phyloP scores from a whole-genome alignment of 2,888 invertebrate species.

The Rhagonycha lutea region DNA sequence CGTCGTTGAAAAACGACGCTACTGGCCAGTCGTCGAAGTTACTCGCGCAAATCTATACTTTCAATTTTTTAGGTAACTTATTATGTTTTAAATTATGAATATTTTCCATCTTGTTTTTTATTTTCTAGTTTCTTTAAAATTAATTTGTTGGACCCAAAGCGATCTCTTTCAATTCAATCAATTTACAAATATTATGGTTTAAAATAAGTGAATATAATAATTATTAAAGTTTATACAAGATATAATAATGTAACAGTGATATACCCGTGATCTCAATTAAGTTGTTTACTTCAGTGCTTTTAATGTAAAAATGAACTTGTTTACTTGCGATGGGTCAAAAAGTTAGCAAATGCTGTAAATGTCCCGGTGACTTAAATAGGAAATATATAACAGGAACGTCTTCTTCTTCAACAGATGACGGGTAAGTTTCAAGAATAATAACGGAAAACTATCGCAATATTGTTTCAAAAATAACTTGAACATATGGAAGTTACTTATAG shows the following conservation, averaged over 20 bases:
- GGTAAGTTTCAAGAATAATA: slow-evolving; percentile 10
- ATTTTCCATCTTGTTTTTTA: neutral
- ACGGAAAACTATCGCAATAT: slow-evolving; percentile 5
- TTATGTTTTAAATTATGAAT: neutral
- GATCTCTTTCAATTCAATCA: neutral
- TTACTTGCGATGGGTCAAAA: slow-evolving; percentile 50
- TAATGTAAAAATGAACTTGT: neutral
- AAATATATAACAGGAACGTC: slow-evolving; percentile 34
- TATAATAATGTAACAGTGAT: neutral
- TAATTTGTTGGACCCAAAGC: neutral
- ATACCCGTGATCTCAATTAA: neutral
- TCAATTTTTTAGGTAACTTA: slow-evolving; percentile 6
- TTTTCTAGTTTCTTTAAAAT: neutral
- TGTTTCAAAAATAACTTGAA: slow-evolving; percentile 16
- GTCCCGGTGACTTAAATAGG: slow-evolving; percentile 46
- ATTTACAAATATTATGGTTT: too few relatives aligned
- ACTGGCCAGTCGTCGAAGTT: slow-evolving; percentile 44
- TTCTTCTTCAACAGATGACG: slow-evolving; percentile 13
- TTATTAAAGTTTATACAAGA: neutral
- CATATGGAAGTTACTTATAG: neutral
- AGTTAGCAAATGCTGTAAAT: slow-evolving; percentile 55
- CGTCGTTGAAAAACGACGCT: slow-evolving; percentile 22
- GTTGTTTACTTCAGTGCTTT: slow-evolving; percentile 8
- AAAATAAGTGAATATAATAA: neutral
- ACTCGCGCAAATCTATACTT: slow-evolving; percentile 33